Evolutionary conservation across 2,113 vertebrate genomes (phyloP), one percentile per base, ranked within the genome.

Genomic region (Gambusia affinis): DNA sequence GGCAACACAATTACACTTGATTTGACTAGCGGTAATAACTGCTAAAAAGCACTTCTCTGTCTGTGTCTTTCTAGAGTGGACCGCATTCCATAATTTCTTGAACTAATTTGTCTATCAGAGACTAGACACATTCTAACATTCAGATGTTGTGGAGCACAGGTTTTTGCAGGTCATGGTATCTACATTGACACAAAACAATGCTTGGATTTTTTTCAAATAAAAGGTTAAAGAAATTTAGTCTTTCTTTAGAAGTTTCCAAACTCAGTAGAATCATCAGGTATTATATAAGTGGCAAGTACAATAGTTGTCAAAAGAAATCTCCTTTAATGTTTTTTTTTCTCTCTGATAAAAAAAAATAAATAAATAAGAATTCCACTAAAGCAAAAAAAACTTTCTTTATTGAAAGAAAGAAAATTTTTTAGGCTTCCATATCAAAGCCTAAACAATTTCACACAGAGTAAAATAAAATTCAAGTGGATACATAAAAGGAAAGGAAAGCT

Each of bases 71-170:
- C 30, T 33, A 57, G n/a, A 60, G 5, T 60, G 29, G 0, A 11
- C 29, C 30, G 3, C 29, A 22, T 68, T 31, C 42, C 22, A 31
- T 47, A 7, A 29, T 31, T 19, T 8, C 14, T 22, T 29, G 15
- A 17, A 19, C 4, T 8, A 67, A 27, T 6, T 12, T 5, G 14
- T 35, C 10, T 54, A 35, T 33, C 19, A 8, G 3, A 7, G 12
- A n/a, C 31, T 5, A 33, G 51, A 60, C 33, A 33, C 28, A n/a
- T 54, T 57, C 19, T 8, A 3, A 54, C 6, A 62, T 6, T 30
- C 11, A 44, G 33, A 28, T 61, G 28, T 72, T 68, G 62, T 14
- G 60, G 64, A 80, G 37, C 22, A 60, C 57, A 37, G 39, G 70
- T 62, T 42, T 3, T 30, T 57, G 24, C 24, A 29, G 29, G 47